Evolutionary conservation across 2,888 invertebrate genomes (phyloP).

Genomic region (Euzophera pinguis): DNA sequence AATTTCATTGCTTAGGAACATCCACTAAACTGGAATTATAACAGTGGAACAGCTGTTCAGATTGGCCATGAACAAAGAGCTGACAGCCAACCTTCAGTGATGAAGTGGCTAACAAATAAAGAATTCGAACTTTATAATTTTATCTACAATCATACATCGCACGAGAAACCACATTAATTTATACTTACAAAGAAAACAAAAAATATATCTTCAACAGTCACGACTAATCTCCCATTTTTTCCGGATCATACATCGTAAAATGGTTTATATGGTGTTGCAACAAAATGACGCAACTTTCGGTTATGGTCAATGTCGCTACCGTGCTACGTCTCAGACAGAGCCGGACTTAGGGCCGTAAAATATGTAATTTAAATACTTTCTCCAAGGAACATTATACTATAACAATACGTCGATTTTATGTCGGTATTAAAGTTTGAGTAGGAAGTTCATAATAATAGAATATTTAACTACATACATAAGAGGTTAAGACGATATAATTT

Average conservation of each 20-base stretch:
- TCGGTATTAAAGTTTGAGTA: background rate
- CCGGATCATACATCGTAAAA: constrained; percentile 6
- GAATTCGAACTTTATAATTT: no score
- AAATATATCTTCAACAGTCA: constrained; percentile 3
- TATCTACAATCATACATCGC: background rate
- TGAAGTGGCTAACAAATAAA: no score
- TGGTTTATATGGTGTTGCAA: constrained; percentile 29
- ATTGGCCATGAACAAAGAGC: no score
- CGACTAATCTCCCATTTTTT: constrained; percentile 3
- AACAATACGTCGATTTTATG: background rate
- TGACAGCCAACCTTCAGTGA: no score
- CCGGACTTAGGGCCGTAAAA: constrained; percentile 20
- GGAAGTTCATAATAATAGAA: background rate
- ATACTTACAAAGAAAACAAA: background rate
- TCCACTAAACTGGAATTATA: no score
- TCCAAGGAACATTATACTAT: background rate
- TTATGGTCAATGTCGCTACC: constrained; percentile 61
- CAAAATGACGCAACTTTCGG: constrained; percentile 53
- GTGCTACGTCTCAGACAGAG: constrained; percentile 14
- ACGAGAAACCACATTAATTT: no score
- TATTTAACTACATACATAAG: background rate
- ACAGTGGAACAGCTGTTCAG: no score
- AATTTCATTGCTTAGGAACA: no score
- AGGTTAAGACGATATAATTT: no score
- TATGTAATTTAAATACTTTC: background rate